Conservation (phyloP, 2,888 invertebrate genomes). For the Amorpha juglandis region DNA sequence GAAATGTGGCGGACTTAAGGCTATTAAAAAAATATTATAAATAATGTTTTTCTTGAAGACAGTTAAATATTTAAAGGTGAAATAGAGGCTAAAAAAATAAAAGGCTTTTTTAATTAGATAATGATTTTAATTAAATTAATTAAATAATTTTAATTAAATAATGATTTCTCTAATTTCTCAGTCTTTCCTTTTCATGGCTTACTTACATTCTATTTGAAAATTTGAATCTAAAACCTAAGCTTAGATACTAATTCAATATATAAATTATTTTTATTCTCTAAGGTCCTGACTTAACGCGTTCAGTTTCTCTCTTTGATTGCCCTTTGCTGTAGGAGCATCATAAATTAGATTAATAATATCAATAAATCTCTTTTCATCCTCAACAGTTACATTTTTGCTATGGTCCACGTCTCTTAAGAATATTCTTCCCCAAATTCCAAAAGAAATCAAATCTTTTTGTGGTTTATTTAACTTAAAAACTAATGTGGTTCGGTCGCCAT, state of each 20-base stretch:
- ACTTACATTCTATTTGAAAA: no score
- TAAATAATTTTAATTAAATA: no score
- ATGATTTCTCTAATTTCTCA: neutral
- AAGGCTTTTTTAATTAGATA: no score
- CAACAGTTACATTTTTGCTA: constrained; percentile 48
- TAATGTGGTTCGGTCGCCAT: constrained; percentile 44
- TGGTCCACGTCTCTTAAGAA: constrained; percentile 75
- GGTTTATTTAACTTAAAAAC: constrained; percentile 58
- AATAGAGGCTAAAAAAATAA: no score
- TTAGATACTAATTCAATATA: no score
- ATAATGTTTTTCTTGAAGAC: no score
- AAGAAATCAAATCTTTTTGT: constrained; percentile 73
- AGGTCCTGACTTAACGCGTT: neutral
- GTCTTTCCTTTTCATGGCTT: neutral
- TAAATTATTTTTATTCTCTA: neutral
- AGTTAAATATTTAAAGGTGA: no score
- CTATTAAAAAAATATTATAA: no score
- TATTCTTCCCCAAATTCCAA: constrained; percentile 76
- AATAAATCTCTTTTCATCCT: constrained; percentile 55
- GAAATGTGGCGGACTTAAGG: no score
- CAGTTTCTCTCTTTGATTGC: constrained; percentile 14
- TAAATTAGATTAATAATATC: constrained; percentile 61
- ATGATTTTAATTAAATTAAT: no score
- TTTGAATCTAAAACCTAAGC: no score
- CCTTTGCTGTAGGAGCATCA: constrained; percentile 31